Conservation (phyloP, 2,888 invertebrate genomes). For the Seira sanloemensis region DNA sequence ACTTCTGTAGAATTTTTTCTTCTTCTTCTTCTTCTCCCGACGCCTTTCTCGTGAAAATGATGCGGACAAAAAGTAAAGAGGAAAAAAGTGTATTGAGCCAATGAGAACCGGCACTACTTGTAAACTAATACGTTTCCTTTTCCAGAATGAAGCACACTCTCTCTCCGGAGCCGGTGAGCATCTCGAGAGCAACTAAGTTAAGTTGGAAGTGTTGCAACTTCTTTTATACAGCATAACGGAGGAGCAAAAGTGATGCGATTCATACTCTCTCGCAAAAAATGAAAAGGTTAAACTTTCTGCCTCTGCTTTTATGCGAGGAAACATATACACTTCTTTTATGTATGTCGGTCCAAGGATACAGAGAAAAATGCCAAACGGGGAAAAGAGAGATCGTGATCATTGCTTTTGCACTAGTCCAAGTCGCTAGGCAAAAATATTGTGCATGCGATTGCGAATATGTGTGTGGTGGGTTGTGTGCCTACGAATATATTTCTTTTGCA, state of each 20-base stretch:
- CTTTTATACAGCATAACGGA: slow-evolving; percentile 35
- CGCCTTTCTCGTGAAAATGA: no score
- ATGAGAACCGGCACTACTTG: not conserved
- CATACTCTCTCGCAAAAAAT: not conserved
- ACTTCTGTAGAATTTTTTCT: no score
- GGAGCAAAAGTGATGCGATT: slow-evolving; percentile 21
- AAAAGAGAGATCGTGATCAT: not conserved
- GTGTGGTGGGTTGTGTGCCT: no score
- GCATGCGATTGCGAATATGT: no score
- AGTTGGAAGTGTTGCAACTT: slow-evolving; percentile 35
- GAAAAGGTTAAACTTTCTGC: not conserved
- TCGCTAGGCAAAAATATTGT: no score
- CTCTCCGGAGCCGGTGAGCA: slow-evolving; percentile 12
- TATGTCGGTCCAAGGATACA: not conserved
- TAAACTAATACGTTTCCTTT: not conserved
- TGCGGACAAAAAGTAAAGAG: no score
- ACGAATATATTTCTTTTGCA: no score
- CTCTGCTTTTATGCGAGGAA: not conserved
- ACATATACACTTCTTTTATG: not conserved
- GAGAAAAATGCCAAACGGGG: not conserved
- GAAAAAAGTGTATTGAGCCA: no score
- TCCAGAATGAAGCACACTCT: slow-evolving; percentile 5
- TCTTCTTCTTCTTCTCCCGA: no score
- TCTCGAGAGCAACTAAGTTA: slow-evolving; percentile 45
- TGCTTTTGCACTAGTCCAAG: no score